Percentiles rank a stretch among this genome's conserved stretches.
These are phyloP conservation scores for Dromiciops gliroides DNA, from an alignment of 2,113 vertebrate genomes.

Conservation along the genomic window DNA sequence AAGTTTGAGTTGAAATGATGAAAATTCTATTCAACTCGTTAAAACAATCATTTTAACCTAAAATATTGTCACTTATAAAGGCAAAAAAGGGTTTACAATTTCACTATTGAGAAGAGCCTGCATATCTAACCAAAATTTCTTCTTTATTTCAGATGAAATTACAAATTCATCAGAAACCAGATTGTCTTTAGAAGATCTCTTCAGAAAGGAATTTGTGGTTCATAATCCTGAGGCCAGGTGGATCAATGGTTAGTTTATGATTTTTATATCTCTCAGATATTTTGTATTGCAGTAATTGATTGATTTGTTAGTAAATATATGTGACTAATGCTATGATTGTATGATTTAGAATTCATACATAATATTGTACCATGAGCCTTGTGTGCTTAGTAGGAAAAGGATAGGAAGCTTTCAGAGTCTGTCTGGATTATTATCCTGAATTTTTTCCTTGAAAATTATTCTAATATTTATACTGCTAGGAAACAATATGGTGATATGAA, in stretches of 20 bases:
- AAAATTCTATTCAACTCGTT: not conserved
- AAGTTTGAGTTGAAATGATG: not conserved
- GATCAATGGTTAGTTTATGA: conserved; percentile 92
- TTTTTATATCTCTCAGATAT: not conserved
- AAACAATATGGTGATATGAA: not conserved
- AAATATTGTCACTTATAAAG: not conserved
- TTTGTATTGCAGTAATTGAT: not conserved
- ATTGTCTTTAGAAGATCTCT: conserved; percentile 94
- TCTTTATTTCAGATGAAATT: conserved; percentile 88
- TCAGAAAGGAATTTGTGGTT: conserved; percentile 90
- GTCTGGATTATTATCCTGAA: not conserved
- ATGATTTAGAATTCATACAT: not conserved
- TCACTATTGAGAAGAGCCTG: not conserved
- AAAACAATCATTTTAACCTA: not conserved
- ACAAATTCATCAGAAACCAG: conserved; percentile 93
- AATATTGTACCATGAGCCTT: not conserved
- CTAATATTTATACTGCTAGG: not conserved
- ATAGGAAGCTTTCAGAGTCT: not conserved
- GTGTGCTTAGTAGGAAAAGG: not conserved
- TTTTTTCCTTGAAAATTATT: not conserved
- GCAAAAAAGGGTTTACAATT: not conserved
- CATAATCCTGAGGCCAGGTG: conserved; percentile 94
- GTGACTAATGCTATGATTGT: not conserved
- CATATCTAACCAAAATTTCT: not conserved
- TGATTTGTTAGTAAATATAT: not conserved